These are phyloP conservation scores for Agrypnus murinus DNA, from an alignment of 2,888 invertebrate genomes.

Conservation along the genomic window DNA sequence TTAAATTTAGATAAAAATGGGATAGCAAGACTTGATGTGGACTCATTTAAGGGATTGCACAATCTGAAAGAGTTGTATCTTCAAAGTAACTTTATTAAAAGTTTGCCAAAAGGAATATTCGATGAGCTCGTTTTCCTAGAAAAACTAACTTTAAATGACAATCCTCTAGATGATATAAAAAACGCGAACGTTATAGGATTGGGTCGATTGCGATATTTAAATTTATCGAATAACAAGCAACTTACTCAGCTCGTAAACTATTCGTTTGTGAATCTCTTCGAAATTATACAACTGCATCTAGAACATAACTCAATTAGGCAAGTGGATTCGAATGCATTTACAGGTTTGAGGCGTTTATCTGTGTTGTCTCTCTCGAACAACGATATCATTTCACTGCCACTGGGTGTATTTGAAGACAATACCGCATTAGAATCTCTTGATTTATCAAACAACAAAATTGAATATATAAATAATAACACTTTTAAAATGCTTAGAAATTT, in stretches of 20 bases:
- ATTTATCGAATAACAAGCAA: conserved; percentile 1
- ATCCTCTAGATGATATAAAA: neutral
- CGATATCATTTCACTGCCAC: neutral
- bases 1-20: neutral
- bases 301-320: conserved; percentile 1
- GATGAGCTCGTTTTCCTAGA: neutral
- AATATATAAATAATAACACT: neutral
- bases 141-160: neutral
- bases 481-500: neutral
- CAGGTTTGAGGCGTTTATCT: conserved; percentile 2
- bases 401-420: conserved; percentile 5
- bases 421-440: neutral
- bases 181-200: neutral
- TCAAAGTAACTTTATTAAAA: neutral
- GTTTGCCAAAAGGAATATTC: neutral
- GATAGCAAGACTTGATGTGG: neutral
- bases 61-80: neutral
- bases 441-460: conserved; percentile 13
- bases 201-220: neutral
- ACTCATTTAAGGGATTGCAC: neutral
- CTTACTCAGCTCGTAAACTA: neutral
- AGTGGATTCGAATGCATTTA: conserved; percentile 10
- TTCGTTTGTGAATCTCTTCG: neutral
- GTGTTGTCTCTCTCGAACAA: conserved; percentile 3
- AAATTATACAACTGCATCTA: conserved; percentile 4